Evolutionary conservation across 2,113 vertebrate genomes (phyloP).

Genomic region (Ptychochromis oligacanthus): DNA sequence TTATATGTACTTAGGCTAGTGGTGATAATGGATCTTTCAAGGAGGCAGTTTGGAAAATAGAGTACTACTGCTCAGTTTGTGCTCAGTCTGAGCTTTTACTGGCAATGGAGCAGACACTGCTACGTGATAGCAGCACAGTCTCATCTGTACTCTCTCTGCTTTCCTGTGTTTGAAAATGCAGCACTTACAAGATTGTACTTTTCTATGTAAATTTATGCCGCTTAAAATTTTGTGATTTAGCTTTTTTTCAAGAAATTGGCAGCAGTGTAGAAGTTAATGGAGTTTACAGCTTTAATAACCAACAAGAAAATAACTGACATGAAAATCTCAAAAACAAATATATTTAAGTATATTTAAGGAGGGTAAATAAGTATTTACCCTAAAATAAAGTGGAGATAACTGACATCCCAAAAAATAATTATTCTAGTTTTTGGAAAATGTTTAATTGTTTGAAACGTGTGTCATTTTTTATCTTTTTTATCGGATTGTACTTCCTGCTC

Average conservation of each 20-base stretch:
- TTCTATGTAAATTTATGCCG: not conserved
- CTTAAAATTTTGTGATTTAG: not conserved
- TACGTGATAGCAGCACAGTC: not conserved
- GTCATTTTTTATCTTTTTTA: not conserved
- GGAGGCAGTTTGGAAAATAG: not conserved
- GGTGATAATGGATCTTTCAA: constrained; percentile 3
- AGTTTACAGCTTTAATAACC: not conserved
- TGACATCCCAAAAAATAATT: not conserved
- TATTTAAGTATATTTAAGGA: too few species aligned
- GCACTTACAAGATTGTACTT: not conserved
- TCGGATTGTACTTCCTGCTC: not conserved
- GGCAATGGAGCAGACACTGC: not conserved
- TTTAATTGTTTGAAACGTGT: not conserved
- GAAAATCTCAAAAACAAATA: not conserved
- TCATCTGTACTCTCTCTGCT: not conserved
- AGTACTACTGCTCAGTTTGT: not conserved
- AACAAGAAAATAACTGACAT: not conserved
- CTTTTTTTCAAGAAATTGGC: not conserved
- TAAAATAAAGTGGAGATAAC: not conserved
- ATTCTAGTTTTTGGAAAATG: not conserved
- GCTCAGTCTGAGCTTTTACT: not conserved
- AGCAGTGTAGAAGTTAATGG: not conserved
- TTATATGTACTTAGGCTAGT: not conserved
- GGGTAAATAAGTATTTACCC: not conserved
- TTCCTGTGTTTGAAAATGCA: too few species aligned